phyloP scores from a whole-genome alignment of 2,113 vertebrate genomes.

The Pterophyllum scalare region DNA sequence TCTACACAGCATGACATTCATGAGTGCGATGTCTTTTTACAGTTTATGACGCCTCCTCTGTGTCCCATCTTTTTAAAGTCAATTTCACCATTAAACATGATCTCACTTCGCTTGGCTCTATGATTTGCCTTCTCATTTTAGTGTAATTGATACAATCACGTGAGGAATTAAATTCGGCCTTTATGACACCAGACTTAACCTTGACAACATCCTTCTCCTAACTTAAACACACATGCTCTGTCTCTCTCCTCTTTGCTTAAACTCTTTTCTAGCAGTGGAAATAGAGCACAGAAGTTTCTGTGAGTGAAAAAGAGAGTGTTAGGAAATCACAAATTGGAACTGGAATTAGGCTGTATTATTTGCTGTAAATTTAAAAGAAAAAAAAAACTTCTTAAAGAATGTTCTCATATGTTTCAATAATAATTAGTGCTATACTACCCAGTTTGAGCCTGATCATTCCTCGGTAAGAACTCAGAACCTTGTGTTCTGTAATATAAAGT shows the following conservation, averaged over 20 bases:
- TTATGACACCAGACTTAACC: slow-evolving; percentile 6
- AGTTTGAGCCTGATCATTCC: not conserved
- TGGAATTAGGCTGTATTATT: slow-evolving; percentile 38
- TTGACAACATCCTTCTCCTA: not conserved
- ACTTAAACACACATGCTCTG: slow-evolving; percentile 3
- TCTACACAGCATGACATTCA: slow-evolving; percentile 34
- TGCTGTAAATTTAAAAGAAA: slow-evolving; percentile 22
- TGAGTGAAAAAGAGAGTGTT: not conserved
- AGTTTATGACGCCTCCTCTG: not conserved
- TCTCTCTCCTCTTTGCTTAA: not conserved
- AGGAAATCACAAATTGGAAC: slow-evolving; percentile 13
- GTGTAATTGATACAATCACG: slow-evolving; percentile 53
- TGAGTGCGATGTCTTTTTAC: slow-evolving; percentile 28
- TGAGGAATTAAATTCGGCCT: slow-evolving; percentile 49
- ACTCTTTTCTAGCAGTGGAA: slow-evolving; percentile 4
- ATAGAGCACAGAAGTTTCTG: not conserved
- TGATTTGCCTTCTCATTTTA: slow-evolving; percentile 41
- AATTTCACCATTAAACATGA: slow-evolving; percentile 52
- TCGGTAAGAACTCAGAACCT: not conserved
- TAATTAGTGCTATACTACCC: not conserved
- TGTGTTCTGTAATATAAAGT: not conserved
- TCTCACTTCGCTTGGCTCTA: slow-evolving; percentile 32
- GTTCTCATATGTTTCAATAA: too few species aligned
- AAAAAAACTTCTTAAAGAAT: too few species aligned
- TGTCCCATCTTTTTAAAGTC: slow-evolving; percentile 43